phyloP scores from a whole-genome alignment of 2,113 vertebrate genomes.

The Monarcha castaneiventris region DNA sequence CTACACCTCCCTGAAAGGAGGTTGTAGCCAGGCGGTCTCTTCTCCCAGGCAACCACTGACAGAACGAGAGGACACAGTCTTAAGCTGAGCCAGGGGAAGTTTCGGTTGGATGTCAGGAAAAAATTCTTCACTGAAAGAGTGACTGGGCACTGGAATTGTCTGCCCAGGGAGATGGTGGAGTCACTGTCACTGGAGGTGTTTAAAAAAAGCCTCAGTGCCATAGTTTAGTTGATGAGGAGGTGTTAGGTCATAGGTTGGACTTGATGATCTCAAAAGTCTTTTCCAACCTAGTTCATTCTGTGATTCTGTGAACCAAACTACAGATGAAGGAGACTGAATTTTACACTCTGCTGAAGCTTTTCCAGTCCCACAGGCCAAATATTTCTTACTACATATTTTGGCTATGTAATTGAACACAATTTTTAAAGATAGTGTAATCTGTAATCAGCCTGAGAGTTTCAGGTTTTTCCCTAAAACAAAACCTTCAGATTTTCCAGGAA shows the following conservation, averaged over 20 bases:
- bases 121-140: too few species aligned
- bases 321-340: not conserved
- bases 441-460: not conserved
- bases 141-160: fast-evolving
- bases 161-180: not conserved
- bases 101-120: not conserved
- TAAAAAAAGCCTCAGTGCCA: not conserved
- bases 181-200: fast-evolving
- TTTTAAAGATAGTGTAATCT: not conserved
- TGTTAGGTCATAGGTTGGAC: not conserved
- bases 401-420: not conserved
- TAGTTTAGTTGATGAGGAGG: not conserved
- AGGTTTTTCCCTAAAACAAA: not conserved
- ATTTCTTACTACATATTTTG: not conserved
- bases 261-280: not conserved
- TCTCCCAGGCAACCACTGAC: not conserved
- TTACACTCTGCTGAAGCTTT: not conserved
- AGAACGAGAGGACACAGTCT: not conserved
- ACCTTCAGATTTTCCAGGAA: not conserved
- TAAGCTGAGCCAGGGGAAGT: not conserved
- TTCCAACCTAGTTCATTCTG: not conserved
- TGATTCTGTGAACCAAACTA: not conserved
- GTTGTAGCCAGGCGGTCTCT: fast-evolving
- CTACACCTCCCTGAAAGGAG: fast-evolving
- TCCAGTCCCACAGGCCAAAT: not conserved